A percentile compares a stretch with the other conserved stretches of the same genome.
These are phyloP conservation scores for Drosophila lacteicornis DNA, from an alignment of 1,140 invertebrate species.

Conservation along the genomic window DNA sequence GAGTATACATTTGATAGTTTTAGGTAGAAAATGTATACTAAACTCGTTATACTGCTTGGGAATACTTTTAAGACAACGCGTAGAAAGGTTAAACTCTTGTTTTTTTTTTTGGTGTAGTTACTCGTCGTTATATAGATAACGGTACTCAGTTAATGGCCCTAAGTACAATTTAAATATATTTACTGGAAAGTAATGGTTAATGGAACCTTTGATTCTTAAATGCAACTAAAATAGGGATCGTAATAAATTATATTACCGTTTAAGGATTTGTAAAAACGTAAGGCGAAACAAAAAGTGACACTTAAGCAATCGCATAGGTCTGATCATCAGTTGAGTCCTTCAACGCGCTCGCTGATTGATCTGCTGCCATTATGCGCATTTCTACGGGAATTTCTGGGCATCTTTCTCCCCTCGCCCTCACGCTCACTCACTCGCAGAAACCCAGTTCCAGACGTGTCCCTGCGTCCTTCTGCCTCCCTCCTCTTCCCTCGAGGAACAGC, in stretches of 20 bases:
- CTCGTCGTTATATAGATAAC: too few relatives aligned
- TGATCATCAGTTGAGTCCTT: neutral
- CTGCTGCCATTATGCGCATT: slow-evolving; percentile 19
- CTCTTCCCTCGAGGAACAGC: neutral
- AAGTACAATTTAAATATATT: too few relatives aligned
- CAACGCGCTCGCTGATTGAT: slow-evolving; percentile 10
- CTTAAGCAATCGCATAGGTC: neutral
- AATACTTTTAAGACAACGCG: too few relatives aligned
- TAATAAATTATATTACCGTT: too few relatives aligned
- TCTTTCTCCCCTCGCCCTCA: neutral
- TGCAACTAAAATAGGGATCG: too few relatives aligned
- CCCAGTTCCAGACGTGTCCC: slow-evolving; percentile 19
- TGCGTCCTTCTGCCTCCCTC: slow-evolving; percentile 3
- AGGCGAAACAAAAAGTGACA: neutral
- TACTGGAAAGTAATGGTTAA: neutral
- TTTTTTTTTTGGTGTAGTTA: too few relatives aligned
- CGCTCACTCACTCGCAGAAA: slow-evolving; percentile 4
- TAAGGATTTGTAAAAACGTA: neutral
- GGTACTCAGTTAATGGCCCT: too few relatives aligned
- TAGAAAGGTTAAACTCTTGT: too few relatives aligned
- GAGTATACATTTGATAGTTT: too few relatives aligned
- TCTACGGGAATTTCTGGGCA: slow-evolving; percentile 19
- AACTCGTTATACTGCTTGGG: too few relatives aligned
- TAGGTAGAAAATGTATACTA: too few relatives aligned
- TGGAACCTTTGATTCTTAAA: too few relatives aligned